phyloP scores from a whole-genome alignment of 2,797 vertebrate species.

The Sebastes paucispinis region DNA sequence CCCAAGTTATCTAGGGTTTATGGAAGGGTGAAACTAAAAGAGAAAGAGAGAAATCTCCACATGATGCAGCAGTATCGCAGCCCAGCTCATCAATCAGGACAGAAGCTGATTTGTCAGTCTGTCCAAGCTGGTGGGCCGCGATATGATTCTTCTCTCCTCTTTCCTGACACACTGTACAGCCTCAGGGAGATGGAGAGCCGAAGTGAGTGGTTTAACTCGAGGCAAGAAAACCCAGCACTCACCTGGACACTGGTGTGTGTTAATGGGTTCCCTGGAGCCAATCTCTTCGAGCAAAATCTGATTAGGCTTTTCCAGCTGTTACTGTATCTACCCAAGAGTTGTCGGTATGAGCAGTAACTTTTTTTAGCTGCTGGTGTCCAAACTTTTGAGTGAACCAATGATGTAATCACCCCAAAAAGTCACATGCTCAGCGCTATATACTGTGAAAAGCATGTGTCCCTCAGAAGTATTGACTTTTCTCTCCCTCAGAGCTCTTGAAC shows the following conservation, averaged over 20 bases:
- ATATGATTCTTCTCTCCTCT: conserved; percentile 29
- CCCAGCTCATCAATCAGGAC: conserved; percentile 51
- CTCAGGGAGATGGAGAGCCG: conserved; percentile 40
- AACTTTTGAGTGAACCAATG: conserved; percentile 1
- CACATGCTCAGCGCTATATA: not conserved
- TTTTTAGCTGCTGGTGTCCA: not conserved
- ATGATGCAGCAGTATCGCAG: conserved; percentile 36
- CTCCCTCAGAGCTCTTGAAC: conserved; percentile 2
- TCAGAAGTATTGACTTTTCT: not conserved
- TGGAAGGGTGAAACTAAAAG: conserved; percentile 16
- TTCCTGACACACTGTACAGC: conserved; percentile 28
- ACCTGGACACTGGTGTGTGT: conserved; percentile 53
- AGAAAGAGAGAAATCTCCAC: conserved; percentile 12
- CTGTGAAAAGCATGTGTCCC: not conserved
- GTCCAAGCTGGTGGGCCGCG: conserved; percentile 28
- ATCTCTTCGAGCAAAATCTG: conserved; percentile 55
- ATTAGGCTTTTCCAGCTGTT: conserved; percentile 62
- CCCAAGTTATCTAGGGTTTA: conserved; percentile 28
- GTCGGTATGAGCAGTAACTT: not conserved
- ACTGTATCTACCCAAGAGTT: conserved; percentile 12
- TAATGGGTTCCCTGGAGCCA: conserved; percentile 74
- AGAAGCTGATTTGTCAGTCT: conserved; percentile 45
- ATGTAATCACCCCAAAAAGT: not conserved
- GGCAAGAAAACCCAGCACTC: conserved; percentile 41
- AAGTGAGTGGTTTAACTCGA: conserved; percentile 47